Conservation (phyloP, 2,113 vertebrate species). For the Scophthalmus maximus region DNA sequence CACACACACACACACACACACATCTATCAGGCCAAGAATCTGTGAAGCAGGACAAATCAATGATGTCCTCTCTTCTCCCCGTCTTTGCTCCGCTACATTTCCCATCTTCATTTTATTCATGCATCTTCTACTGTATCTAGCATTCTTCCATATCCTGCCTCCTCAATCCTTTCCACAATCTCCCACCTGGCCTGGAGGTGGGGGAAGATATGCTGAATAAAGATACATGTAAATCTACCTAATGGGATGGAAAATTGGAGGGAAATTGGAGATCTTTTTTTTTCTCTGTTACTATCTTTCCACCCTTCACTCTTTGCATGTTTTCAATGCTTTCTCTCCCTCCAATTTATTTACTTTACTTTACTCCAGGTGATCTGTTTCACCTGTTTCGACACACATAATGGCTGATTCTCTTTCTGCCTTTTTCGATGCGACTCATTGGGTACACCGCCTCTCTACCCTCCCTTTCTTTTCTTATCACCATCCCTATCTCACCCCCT, state of each 20-base stretch:
- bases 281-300: slow-evolving; percentile 33
- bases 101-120: slow-evolving; percentile 10
- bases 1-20: slow-evolving; percentile 11
- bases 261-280: slow-evolving; percentile 49
- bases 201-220: slow-evolving; percentile 46
- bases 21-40: slow-evolving; percentile 12
- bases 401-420: slow-evolving; percentile 4
- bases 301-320: slow-evolving; percentile 14
- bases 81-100: slow-evolving; percentile 3
- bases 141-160: slow-evolving; percentile 18
- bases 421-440: slow-evolving; percentile 24
- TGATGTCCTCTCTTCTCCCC: slow-evolving; percentile 20
- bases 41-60: slow-evolving; percentile 56
- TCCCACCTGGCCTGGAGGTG: slow-evolving; percentile 43
- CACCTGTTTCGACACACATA: slow-evolving; percentile 19
- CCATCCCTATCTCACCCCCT: slow-evolving; percentile 24
- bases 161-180: slow-evolving; percentile 23
- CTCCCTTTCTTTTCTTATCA: slow-evolving; percentile 20
- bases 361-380: slow-evolving; percentile 8
- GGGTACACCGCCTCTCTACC: slow-evolving; percentile 8
- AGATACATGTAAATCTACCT: slow-evolving; percentile 65
- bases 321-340: not conserved
- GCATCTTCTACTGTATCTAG: slow-evolving; percentile 25
- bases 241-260: slow-evolving; percentile 62
- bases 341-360: slow-evolving; percentile 34